These are phyloP conservation scores for Geopemphigus sp. DNA, from an alignment of 1,140 invertebrate species.

Conservation along the genomic window DNA sequence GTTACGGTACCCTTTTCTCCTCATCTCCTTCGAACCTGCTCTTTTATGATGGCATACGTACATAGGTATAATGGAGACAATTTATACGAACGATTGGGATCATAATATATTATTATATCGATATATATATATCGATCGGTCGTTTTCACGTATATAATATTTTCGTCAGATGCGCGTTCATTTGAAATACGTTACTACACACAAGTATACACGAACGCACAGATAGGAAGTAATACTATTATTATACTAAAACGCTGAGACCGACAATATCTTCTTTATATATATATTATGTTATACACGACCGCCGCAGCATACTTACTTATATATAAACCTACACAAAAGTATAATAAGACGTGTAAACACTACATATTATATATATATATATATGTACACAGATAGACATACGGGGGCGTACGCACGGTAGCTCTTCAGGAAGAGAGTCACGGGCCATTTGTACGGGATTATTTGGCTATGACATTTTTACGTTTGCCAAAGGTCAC, in stretches of 20 bases:
- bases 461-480: conserved; percentile 48
- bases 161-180: too few species aligned
- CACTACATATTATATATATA: neutral
- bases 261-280: conserved; percentile 28
- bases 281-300: neutral
- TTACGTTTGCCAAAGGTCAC: conserved; percentile 44
- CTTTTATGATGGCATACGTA: too few species aligned
- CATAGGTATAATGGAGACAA: neutral
- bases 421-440: neutral
- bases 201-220: too few species aligned
- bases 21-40: too few species aligned
- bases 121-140: too few species aligned
- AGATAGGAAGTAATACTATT: neutral
- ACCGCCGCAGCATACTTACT: neutral
- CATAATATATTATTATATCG: too few species aligned
- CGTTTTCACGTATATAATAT: too few species aligned
- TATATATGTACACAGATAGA: neutral
- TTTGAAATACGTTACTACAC: neutral
- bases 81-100: conserved; percentile 4
- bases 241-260: neutral
- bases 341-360: too few species aligned
- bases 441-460: conserved; percentile 36
- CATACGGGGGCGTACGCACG: neutral
- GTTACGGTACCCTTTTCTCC: too few species aligned
- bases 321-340: neutral